phyloP scores from a whole-genome alignment of 2,113 vertebrate genomes.

The Cryptotis parvus region DNA sequence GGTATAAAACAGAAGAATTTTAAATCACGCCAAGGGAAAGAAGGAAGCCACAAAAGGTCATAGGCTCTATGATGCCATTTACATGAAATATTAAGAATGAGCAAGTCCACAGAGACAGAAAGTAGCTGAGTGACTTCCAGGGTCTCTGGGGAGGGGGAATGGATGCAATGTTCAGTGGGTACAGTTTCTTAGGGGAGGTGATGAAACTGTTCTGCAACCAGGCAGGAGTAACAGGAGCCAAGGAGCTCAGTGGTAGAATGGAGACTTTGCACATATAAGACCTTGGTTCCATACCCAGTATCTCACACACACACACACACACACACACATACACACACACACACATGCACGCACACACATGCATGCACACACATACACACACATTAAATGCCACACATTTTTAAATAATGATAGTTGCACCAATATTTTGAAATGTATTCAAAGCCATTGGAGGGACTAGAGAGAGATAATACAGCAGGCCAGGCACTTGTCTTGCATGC shows the following conservation, averaged over 20 bases:
- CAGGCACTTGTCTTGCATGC: too few relatives aligned
- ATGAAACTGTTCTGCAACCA: conserved; percentile 29
- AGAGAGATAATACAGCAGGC: too few relatives aligned
- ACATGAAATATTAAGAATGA: background rate
- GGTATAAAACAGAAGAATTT: background rate
- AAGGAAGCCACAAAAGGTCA: background rate
- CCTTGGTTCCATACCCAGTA: too few relatives aligned
- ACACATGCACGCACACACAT: too few relatives aligned
- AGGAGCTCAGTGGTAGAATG: too few relatives aligned
- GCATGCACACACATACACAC: too few relatives aligned
- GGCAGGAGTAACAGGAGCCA: background rate
- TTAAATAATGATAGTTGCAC: background rate
- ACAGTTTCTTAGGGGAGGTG: background rate
- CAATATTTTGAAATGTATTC: conserved; percentile 14
- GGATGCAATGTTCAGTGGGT: background rate
- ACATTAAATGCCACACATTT: too few relatives aligned
- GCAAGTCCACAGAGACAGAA: background rate
- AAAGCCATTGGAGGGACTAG: background rate
- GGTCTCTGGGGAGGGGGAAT: background rate
- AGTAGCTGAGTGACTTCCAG: background rate
- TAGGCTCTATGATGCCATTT: background rate
- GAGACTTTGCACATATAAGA: too few relatives aligned
- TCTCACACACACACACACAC: too few relatives aligned
- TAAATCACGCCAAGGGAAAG: conserved; percentile 4
- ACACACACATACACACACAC: too few relatives aligned